Percentiles rank a stretch among this genome's conserved stretches.
phyloP scores from a whole-genome alignment of 2,797 vertebrate genomes.

The Tokudaia muenninki region DNA sequence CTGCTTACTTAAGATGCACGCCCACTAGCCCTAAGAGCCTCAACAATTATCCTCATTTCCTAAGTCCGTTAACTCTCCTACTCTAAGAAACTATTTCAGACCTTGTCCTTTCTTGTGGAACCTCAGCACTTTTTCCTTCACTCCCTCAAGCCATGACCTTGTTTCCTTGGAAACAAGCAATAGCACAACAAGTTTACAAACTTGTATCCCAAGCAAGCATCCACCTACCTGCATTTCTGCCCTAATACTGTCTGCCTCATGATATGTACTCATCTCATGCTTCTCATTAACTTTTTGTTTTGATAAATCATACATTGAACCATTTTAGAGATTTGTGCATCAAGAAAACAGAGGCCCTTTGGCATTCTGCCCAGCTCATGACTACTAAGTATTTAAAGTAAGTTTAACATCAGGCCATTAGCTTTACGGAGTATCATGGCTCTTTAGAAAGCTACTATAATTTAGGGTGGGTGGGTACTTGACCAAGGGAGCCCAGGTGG shows the following conservation, averaged over 20 bases:
- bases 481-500: background rate
- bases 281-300: background rate
- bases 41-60: background rate
- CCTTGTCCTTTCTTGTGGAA: background rate
- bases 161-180: background rate
- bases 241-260: background rate
- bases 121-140: constrained; percentile 18
- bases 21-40: background rate
- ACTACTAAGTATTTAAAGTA: background rate
- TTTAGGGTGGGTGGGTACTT: background rate
- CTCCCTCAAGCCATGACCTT: constrained; percentile 5
- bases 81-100: constrained; percentile 1
- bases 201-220: background rate
- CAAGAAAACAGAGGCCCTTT: background rate
- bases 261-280: background rate
- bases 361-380: background rate
- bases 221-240: background rate
- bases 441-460: constrained; percentile 9
- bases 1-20: background rate
- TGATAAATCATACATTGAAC: background rate
- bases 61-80: background rate
- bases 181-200: background rate
- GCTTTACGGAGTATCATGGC: background rate
- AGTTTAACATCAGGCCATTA: background rate
- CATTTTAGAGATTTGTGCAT: background rate